Evolutionary conservation across 2,113 vertebrate species (phyloP), one percentile per base, ranked within the genome.

Genomic region (Rafetus swinhoei): DNA sequence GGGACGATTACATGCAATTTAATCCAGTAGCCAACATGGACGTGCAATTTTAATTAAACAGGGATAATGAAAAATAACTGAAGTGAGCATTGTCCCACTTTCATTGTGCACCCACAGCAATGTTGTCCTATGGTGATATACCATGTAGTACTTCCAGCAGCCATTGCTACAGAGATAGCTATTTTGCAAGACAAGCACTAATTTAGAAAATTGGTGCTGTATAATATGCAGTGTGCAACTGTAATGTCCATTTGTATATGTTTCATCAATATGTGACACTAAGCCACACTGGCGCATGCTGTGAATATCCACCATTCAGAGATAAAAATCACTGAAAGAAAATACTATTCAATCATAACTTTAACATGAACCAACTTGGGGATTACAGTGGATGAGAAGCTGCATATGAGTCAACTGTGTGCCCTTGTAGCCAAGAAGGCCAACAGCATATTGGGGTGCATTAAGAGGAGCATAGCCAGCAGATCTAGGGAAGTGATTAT

Each of bases 281-380:
- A 93, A 65, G 93, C 94, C 91, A 96, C 77, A 88, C 96, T 94
- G 92, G 94, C 95, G 97, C 94, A 97, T 95, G 94, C 94, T 93
- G 84, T 89, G 94, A 94, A 95, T 69, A 35, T 69, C 65, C 16
- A 35, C n/a, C 1, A 1, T 72, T 35, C 18, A 21, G 18, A 93
- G 93, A 95, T 90, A 89, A 97, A 97, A 94, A 92, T 92, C 86
- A 96, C 54, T 95, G 96, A 96, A 95, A 96, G 94, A 88, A 92
- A 88, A 82, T 94, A 57, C 87, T 81, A 87, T 85, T 92, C 94
- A 94, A 95, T 91, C 93, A 92, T 95, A 95, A 95, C 11, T 10
- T 85, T 84, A 35, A 50, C 74, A 88, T 95, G 94, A 96, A 95
- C 95, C 93, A 95, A 72, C n/a, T 45, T 45, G 45, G 45, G 45